Conservation (phyloP, 2,888 invertebrate genomes). For the Girardia tigrina region DNA sequence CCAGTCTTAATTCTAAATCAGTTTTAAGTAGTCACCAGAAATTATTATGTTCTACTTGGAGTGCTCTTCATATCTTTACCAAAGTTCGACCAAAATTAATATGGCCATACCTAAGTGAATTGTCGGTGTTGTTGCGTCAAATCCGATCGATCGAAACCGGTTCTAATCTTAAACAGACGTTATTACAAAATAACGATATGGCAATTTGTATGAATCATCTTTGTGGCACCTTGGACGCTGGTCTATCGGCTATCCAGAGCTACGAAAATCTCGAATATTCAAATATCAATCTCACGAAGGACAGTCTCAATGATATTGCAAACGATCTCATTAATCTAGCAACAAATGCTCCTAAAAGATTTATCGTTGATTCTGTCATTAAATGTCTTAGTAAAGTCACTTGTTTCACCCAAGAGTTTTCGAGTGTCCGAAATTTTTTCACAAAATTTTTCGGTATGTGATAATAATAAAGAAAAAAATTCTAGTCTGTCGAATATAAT, state of each 20-base stretch:
- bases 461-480: not conserved
- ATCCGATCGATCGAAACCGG: not conserved
- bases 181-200: constrained; percentile 14
- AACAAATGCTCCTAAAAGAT: not conserved
- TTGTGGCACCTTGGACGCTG: not conserved
- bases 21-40: not conserved
- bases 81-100: constrained; percentile 1
- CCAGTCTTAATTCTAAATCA: not conserved
- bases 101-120: constrained; percentile 10
- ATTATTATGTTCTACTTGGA: not conserved
- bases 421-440: not conserved
- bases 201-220: constrained; percentile 3
- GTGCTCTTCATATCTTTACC: not conserved
- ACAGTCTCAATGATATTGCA: not conserved
- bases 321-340: constrained; percentile 13
- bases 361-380: not conserved
- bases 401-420: not conserved
- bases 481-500: not conserved
- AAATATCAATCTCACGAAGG: not conserved
- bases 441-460: not conserved
- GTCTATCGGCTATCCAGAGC: not conserved
- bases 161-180: not conserved
- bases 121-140: not conserved
- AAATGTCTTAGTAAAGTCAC: constrained; percentile 10
- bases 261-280: not conserved